Base-by-base conservation (phyloP, 1,140 invertebrate species). In the Lepeophtheirus salmonis region DNA sequence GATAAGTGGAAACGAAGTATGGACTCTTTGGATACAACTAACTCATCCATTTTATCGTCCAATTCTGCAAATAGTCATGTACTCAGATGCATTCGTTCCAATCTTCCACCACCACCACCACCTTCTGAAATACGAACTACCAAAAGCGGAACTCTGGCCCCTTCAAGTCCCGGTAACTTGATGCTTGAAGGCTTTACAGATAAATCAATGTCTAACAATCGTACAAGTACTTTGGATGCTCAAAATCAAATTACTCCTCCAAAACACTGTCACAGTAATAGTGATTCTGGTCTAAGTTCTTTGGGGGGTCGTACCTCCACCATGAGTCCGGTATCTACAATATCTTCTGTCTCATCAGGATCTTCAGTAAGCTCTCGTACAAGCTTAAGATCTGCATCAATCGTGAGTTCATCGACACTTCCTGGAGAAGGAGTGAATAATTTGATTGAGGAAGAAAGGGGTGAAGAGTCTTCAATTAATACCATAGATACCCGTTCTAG, bases 261-360 rank as follows among this genome's bases (percentile, higher is more conserved):
- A 14, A 56, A 22, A 17, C 50, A 54, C 25, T 50, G 21, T 48
- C 59, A 61, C 25, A 56, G 48, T 23, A 54, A 61, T 50, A 56
- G 48, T 25, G 59, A 61, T 25, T 21, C 16, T 54, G 59, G 59
- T 14, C 12, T 61, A n/a, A 56, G 48, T 20, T 53, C 50, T 24
- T 25, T 61, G 4, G 20, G 48, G 13, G 59, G 59, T 13, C 59
- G 59, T 14, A 53, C 50, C 49, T 61, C 59, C 20, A 56, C 48
- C 50, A 61, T 61, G 50, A 55, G 41, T n/a, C 59, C 59, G 16
- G 50, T 61, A 14, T 61, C 59, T 12, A 50, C 48, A n/a, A 24
- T 61, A 48, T 56, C 48, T 17, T 50, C 48, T 14, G 30, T 51
- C 21, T 56, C 48, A 18, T 26, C 23, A n/a, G 55, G 21, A 25